Evolutionary conservation across 2,797 vertebrate genomes (phyloP), one percentile per base, ranked within the genome.

Genomic region (Meda fulgida): DNA sequence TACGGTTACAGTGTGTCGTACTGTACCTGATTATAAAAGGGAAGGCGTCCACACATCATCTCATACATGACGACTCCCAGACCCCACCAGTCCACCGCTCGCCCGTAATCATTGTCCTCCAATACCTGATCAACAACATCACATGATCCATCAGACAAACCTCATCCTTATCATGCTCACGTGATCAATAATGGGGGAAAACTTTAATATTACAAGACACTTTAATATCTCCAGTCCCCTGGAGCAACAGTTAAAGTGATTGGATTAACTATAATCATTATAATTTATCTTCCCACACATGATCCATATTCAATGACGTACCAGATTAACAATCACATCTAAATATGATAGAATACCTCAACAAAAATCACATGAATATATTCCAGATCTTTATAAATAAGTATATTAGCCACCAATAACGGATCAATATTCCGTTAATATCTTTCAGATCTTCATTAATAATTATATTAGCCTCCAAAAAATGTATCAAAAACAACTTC

Each of bases 21-120:
- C 63, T 65, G 63, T 65, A 96, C 96, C 90, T 96, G 98, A 93
- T 98, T 99, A 94, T 99, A 99, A 94, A 99, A 99, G 0, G 98
- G 98, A 88, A 99, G 93, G 84, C 98, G 96, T 88, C 98, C 98
- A 72, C 98, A 99, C 98, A 99, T 98, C 98, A 99, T 99, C 91
- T 99, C 98, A 84, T 99, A 99, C 94, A 97, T 99, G 85, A 99
- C 98, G 89, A 99, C 98, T 34, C 98, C 98, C 76, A 99, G 91
- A 78, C 98, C 98, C 98, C 98, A 99, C 98, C 98, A 99, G 93
- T 99, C 98, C 92, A 99, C 98, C 26, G 97, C 98, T 81, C 98
- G 96, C 7, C 97, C 97, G 3, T 99, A 99, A 89, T 99, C 97
- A 51, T 99, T 99, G 91, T 98, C 97, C 94, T 99, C 98, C 92